Percentiles rank a stretch among this genome's conserved stretches.
These are phyloP conservation scores for Capreolus pygargus DNA, from an alignment of 2,113 vertebrate genomes.

Conservation along the genomic window DNA sequence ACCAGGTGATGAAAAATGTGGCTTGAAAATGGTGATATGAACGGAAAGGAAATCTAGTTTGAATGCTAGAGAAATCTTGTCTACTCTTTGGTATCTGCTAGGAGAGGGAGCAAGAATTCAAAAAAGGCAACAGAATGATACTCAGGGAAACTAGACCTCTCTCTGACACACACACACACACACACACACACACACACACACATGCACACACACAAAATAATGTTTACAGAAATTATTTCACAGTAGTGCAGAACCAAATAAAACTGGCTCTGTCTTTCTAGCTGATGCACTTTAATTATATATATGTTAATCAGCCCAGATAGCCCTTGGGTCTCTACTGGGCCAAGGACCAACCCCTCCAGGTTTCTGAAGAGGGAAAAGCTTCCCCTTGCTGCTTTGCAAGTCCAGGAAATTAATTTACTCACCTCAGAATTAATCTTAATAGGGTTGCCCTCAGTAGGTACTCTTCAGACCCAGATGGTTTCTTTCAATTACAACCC, in stretches of 20 bases:
- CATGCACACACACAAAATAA: not conserved
- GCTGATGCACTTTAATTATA: constrained; percentile 33
- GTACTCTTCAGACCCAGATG: constrained; percentile 27
- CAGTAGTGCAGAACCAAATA: not conserved
- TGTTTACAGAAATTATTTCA: constrained; percentile 12
- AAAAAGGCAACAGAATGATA: not conserved
- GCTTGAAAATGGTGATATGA: constrained; percentile 26
- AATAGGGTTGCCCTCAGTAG: constrained; percentile 47
- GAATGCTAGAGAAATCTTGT: not conserved
- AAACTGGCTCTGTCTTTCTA: not conserved
- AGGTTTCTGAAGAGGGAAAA: not conserved
- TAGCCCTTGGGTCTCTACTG: not conserved
- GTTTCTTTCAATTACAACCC: constrained; percentile 36
- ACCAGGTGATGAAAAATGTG: constrained; percentile 57
- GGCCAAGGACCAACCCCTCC: constrained; percentile 25
- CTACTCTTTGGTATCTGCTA: not conserved
- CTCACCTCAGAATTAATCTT: constrained; percentile 1
- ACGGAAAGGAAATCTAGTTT: not conserved
- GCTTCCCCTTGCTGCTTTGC: not conserved
- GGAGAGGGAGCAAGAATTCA: not conserved
- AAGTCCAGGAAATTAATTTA: constrained; percentile 54
- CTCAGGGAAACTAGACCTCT: not conserved
- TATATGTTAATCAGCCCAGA: constrained; percentile 15
- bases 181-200: no score
- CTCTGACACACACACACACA: not conserved